Percentiles rank a stretch among this genome's conserved stretches.
phyloP scores from a whole-genome alignment of 2,888 invertebrate species.

The Apamea monoglypha region DNA sequence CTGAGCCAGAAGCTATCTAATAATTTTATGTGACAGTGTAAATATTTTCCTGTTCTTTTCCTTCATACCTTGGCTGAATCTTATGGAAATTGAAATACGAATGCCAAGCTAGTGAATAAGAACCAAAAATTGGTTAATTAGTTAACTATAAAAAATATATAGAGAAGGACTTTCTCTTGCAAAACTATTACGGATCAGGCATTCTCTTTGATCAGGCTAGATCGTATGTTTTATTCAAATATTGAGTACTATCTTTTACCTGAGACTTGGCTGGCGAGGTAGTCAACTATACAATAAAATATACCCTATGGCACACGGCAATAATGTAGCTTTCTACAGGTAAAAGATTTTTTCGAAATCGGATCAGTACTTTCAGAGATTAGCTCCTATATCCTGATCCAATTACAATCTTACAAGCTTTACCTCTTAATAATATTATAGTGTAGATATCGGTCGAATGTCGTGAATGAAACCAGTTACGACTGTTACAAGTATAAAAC shows the following conservation, averaged over 20 bases:
- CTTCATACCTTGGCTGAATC: background rate
- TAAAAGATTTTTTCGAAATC: too few species aligned
- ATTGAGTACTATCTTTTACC: too few species aligned
- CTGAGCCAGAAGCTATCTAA: background rate
- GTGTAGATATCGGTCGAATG: constrained; percentile 8
- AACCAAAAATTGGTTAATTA: background rate
- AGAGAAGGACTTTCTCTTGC: background rate
- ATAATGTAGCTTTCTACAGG: too few species aligned
- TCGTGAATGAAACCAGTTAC: constrained; percentile 41
- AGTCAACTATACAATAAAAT: too few species aligned
- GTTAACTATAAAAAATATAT: background rate
- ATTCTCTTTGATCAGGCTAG: background rate
- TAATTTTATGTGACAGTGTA: background rate
- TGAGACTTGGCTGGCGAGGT: too few species aligned
- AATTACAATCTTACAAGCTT: too few species aligned
- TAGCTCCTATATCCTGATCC: too few species aligned
- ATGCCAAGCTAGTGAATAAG: background rate
- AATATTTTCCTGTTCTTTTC: background rate
- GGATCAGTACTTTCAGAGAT: too few species aligned
- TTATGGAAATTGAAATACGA: background rate
- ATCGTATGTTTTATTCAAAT: constrained; percentile 17
- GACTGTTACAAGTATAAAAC: constrained; percentile 16
- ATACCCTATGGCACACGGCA: too few species aligned
- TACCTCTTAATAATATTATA: background rate
- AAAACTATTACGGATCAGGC: background rate